These are phyloP conservation scores for Morpho deidamia DNA, from an alignment of 2,888 invertebrate species.

Conservation along the genomic window DNA sequence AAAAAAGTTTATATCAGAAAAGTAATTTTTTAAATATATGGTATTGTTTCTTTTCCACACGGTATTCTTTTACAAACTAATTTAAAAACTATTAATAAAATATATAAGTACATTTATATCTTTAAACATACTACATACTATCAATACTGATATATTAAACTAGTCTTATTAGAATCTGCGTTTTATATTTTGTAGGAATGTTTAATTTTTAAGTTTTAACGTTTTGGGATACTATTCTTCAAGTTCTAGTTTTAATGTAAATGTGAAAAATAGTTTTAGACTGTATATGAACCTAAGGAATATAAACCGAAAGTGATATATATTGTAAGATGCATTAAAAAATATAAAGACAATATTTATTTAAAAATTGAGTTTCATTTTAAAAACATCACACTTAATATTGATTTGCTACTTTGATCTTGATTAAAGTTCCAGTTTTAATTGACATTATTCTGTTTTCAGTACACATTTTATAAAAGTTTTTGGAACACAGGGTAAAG, in stretches of 20 bases:
- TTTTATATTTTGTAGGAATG: conserved; percentile 20
- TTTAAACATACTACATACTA: not conserved
- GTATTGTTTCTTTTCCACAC: too few species aligned
- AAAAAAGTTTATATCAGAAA: too few species aligned
- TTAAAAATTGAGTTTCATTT: conserved; percentile 23
- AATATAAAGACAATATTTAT: conserved; percentile 28
- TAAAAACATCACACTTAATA: not conserved
- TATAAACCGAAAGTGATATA: conserved; percentile 29
- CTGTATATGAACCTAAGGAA: conserved; percentile 9
- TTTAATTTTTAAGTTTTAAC: conserved; percentile 8
- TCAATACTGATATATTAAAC: conserved; percentile 22
- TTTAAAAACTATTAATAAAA: too few species aligned
- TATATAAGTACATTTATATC: too few species aligned
- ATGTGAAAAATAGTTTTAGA: conserved; percentile 3
- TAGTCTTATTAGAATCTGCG: conserved; percentile 45
- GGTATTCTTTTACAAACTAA: too few species aligned
- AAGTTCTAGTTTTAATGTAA: conserved; percentile 8
- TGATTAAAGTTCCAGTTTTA: too few species aligned
- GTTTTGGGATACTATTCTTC: conserved; percentile 5
- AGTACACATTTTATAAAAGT: too few species aligned
- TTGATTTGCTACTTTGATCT: too few species aligned
- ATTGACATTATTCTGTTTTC: too few species aligned
- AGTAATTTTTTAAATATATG: too few species aligned
- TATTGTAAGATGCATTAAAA: conserved; percentile 26
- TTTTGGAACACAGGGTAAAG: too few species aligned